phyloP scores from a whole-genome alignment of 2,113 vertebrate genomes.

The Gyps fulvus region DNA sequence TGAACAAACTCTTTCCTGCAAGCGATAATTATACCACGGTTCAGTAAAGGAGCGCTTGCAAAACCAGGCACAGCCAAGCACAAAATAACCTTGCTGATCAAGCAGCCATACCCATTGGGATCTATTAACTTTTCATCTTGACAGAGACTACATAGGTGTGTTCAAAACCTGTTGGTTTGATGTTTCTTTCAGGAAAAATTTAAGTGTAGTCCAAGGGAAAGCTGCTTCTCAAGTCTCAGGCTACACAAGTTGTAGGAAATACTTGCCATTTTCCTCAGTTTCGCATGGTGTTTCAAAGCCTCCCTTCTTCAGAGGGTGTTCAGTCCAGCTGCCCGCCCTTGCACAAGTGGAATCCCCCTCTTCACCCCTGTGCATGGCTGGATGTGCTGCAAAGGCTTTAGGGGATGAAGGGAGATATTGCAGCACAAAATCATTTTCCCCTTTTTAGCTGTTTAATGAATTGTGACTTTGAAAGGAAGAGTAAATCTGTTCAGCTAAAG shows the following conservation, averaged over 20 bases:
- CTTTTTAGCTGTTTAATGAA: background rate
- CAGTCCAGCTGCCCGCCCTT: background rate
- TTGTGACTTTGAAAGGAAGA: background rate
- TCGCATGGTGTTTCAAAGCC: background rate
- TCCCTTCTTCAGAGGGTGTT: background rate
- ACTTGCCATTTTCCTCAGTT: background rate
- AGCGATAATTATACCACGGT: background rate
- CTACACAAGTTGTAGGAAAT: background rate
- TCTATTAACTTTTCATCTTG: background rate
- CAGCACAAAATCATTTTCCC: background rate
- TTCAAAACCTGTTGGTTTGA: background rate
- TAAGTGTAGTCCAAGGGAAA: background rate
- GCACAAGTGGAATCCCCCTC: too few relatives aligned
- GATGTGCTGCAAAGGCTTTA: background rate
- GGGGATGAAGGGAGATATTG: background rate
- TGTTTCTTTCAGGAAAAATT: background rate
- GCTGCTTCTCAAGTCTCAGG: background rate
- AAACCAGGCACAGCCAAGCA: background rate
- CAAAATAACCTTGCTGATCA: background rate
- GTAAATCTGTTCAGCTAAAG: background rate
- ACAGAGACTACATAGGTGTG: background rate
- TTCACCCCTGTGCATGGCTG: background rate
- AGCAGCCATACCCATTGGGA: background rate
- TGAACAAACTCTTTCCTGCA: background rate
- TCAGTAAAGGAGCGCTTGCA: background rate